Evolutionary conservation across 2,888 invertebrate genomes (phyloP).

Genomic region (Phoronis australis): DNA sequence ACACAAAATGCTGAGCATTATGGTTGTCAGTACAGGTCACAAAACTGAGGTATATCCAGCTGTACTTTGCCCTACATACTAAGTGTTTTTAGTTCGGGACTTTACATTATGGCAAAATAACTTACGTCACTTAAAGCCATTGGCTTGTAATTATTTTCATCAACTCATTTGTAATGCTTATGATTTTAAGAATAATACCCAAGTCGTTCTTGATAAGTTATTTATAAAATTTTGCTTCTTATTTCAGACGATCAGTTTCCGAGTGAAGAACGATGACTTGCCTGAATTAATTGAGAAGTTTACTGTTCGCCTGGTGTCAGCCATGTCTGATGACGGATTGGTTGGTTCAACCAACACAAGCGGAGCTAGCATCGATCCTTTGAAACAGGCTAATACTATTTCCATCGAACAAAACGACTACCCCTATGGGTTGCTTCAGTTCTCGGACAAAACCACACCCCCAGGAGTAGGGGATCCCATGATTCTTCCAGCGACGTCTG

Average conservation of each 20-base stretch:
- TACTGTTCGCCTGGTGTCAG: constrained; percentile 28
- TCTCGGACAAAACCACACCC: constrained; percentile 20
- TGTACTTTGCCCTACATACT: too few species aligned
- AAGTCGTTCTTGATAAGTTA: neutral
- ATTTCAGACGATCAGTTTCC: constrained; percentile 29
- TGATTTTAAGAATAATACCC: neutral
- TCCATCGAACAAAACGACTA: constrained; percentile 39
- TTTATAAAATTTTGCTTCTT: neutral
- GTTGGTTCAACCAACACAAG: constrained; percentile 43
- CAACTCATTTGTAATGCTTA: too few species aligned
- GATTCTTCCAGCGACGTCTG: constrained; percentile 21
- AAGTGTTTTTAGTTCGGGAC: too few species aligned
- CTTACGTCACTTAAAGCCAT: too few species aligned
- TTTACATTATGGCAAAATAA: too few species aligned
- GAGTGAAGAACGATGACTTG: constrained; percentile 31
- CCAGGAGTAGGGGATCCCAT: constrained; percentile 25
- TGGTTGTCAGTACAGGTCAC: too few species aligned
- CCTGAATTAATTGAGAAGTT: constrained; percentile 40
- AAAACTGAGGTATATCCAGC: too few species aligned
- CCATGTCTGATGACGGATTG: constrained; percentile 28
- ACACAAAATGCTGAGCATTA: too few species aligned
- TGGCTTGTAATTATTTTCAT: too few species aligned
- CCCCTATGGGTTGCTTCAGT: constrained; percentile 46
- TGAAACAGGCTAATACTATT: constrained; percentile 17
- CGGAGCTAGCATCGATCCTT: constrained; percentile 42